Evolutionary conservation across 1,140 invertebrate genomes (phyloP), one percentile per base, ranked within the genome.

Genomic region (Drosophila pallidifrons): DNA sequence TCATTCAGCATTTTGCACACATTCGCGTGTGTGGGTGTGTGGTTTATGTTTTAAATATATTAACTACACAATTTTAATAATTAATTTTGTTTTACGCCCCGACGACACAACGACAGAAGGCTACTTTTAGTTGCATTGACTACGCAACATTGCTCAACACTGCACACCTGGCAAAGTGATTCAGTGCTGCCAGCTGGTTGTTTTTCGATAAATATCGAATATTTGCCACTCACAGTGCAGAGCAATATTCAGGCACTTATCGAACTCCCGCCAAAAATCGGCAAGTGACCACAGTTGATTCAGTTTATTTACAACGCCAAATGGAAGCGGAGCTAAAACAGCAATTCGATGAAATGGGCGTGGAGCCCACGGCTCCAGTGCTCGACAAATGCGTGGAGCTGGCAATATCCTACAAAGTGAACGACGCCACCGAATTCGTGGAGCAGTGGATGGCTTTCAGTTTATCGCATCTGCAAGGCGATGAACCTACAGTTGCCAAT

Each of bases 371-470:
- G 76, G 55, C 8, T 57, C 75, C 15, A 8, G 90, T 85, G 5
- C 41, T 93, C 5, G 81, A 79, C 8, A 91, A 82, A 74, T 92
- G 92, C 74, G 71, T 94, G 78, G 94, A 94, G 86, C 92, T 95
- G 74, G 95, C 95, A 79, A 86, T 93, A 67, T 91, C 92, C 57
- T 94, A 95, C 75, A 92, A 93, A 82, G 89, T 95, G n/a, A 67
- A 77, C 49, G 94, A 95, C 66, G 94, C 95, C 55, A 94, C 95
- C 86, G 94, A 95, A 82, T 94, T 95, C 76, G 94, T 94, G 61
- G 95, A 95, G 81, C 93, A 94, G 93, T 96, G 95, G 95, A 94
- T 95, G 93, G 95, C 95, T 10, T 95, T 94, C 75, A 94, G 94
- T 76, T 91, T 95, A 63, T 95, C 95, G 10, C 85, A 95, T 85